These are phyloP conservation scores for Ammodytes dubius DNA, from an alignment of 2,113 vertebrate genomes.

Conservation along the genomic window DNA sequence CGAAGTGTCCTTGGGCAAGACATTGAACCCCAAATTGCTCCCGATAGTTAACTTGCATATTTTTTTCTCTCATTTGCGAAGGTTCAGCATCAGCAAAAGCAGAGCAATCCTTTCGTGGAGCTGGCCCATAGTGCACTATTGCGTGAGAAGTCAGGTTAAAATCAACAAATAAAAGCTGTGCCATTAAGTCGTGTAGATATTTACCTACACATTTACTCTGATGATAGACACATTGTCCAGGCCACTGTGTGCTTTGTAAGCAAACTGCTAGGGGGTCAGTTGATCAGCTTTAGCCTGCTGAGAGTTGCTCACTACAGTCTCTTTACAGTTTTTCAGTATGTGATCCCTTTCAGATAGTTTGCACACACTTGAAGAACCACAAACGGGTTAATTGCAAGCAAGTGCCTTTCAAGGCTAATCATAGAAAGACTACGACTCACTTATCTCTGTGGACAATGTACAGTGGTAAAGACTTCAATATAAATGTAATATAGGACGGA, in stretches of 20 bases:
- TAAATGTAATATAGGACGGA: neutral
- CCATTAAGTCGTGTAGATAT: constrained; percentile 1
- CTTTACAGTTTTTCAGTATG: neutral
- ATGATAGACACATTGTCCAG: neutral
- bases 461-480: neutral
- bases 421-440: neutral
- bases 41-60: no score
- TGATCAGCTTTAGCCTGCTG: neutral
- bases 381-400: neutral
- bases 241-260: neutral
- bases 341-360: neutral
- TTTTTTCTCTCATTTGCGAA: no score
- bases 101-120: no score
- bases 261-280: neutral
- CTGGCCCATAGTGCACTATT: neutral
- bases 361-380: neutral
- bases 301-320: neutral
- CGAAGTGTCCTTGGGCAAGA: no score
- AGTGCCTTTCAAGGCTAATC: neutral
- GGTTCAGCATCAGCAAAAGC: no score
- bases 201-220: constrained; percentile 1
- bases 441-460: neutral
- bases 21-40: no score
- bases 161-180: neutral
- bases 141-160: neutral